Conservation (phyloP, 2,113 vertebrate species). For the Pelecanus crispus region DNA sequence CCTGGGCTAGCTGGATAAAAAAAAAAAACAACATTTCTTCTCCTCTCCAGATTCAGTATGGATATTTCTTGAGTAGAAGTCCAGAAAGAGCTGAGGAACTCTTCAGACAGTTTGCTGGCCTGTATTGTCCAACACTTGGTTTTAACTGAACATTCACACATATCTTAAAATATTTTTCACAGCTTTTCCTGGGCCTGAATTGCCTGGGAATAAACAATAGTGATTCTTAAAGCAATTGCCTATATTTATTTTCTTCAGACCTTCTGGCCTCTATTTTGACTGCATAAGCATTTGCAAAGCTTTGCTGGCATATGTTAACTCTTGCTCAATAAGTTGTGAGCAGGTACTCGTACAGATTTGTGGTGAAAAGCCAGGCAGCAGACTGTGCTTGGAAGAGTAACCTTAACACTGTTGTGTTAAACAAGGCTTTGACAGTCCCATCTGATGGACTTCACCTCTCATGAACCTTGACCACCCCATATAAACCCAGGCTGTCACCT, state of each 20-base stretch:
- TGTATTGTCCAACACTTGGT: neutral
- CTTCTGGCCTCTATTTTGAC: neutral
- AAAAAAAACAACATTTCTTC: neutral
- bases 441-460: conserved; percentile 24
- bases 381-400: neutral
- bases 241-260: neutral
- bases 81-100: neutral
- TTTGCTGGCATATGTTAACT: neutral
- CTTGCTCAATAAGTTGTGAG: neutral
- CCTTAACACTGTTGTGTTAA: neutral
- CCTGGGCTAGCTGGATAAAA: neutral
- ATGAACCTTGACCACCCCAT: neutral
- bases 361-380: neutral
- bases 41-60: neutral
- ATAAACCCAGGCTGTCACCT: neutral
- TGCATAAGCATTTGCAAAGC: neutral
- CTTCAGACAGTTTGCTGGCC: neutral
- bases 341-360: neutral
- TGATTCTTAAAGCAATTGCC: neutral
- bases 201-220: neutral
- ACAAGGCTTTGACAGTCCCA: conserved; percentile 11
- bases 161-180: neutral
- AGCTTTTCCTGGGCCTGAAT: neutral
- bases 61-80: neutral
- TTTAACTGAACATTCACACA: neutral